Evolutionary conservation across 2,888 invertebrate species (phyloP).

Genomic region (Agrochola circellaris): DNA sequence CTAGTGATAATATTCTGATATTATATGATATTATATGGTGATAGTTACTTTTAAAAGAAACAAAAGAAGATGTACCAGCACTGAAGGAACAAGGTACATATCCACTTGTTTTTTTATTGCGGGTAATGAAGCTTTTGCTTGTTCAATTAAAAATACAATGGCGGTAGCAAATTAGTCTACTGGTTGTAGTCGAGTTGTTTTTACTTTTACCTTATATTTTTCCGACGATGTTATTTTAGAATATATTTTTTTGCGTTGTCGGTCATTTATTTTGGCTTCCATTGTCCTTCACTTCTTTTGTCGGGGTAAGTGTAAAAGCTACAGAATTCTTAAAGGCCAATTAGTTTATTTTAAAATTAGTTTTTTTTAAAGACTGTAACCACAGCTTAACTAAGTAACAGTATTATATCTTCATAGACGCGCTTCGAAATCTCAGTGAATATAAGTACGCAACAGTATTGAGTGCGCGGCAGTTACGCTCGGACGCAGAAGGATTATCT

Average conservation of each 20-base stretch:
- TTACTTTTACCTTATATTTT: conserved; percentile 44
- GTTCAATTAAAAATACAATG: conserved; percentile 66
- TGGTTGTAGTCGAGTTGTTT: conserved; percentile 34
- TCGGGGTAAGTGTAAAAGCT: background rate
- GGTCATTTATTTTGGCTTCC: conserved; percentile 10
- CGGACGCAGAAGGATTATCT: too few species aligned
- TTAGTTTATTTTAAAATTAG: background rate
- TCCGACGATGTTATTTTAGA: conserved; percentile 28
- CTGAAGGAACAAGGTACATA: conserved; percentile 39
- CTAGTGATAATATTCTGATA: too few species aligned
- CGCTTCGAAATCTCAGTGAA: too few species aligned
- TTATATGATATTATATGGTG: too few species aligned
- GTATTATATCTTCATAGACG: too few species aligned
- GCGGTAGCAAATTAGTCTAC: conserved; percentile 51
- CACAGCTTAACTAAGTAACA: too few species aligned
- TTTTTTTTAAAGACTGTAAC: background rate
- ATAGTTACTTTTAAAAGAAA: conserved; percentile 63
- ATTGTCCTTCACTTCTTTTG: conserved; percentile 23
- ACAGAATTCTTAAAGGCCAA: background rate
- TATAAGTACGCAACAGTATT: too few species aligned
- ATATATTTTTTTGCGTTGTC: conserved; percentile 21
- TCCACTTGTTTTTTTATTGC: conserved; percentile 33
- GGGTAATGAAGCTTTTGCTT: conserved; percentile 58
- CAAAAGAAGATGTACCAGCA: conserved; percentile 41
- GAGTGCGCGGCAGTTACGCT: too few species aligned